Evolutionary conservation across 2,797 vertebrate species (phyloP).

Genomic region (Alcedo atthis): DNA sequence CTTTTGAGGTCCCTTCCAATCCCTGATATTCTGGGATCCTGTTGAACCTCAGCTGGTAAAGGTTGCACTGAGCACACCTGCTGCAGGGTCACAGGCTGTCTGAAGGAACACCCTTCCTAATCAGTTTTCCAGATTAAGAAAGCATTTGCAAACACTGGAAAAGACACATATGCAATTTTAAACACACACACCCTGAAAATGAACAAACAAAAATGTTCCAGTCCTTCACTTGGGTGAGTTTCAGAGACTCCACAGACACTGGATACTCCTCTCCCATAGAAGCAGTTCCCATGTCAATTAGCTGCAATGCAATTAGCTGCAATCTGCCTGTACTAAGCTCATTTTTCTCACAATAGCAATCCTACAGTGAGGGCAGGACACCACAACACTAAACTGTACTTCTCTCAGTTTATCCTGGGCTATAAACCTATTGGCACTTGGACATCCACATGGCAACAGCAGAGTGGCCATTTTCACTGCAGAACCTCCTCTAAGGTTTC

Average conservation of each 20-base stretch:
- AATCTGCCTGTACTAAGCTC: not conserved
- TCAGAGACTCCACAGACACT: not conserved
- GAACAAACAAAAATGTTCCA: not conserved
- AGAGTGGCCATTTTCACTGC: not conserved
- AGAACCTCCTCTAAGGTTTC: not conserved
- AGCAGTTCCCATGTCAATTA: not conserved
- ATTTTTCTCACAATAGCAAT: not conserved
- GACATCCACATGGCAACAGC: not conserved
- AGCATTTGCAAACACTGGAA: not conserved
- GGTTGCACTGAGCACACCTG: not conserved
- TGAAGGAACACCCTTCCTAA: not conserved
- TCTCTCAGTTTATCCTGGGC: not conserved
- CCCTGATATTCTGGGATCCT: too few relatives aligned
- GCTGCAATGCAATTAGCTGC: not conserved
- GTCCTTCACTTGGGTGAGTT: not conserved
- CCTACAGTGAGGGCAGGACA: not conserved
- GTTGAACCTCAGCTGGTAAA: not conserved
- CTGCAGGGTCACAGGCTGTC: rapidly evolving
- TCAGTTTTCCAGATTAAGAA: not conserved
- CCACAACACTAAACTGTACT: not conserved
- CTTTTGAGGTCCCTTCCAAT: too few relatives aligned
- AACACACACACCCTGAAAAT: not conserved
- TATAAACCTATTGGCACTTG: not conserved
- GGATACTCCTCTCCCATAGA: not conserved
- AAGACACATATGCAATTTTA: not conserved